A percentile compares a stretch with the other conserved stretches of the same genome.
Conservation (phyloP, 2,113 vertebrate species). For the Festucalex cinctus region DNA sequence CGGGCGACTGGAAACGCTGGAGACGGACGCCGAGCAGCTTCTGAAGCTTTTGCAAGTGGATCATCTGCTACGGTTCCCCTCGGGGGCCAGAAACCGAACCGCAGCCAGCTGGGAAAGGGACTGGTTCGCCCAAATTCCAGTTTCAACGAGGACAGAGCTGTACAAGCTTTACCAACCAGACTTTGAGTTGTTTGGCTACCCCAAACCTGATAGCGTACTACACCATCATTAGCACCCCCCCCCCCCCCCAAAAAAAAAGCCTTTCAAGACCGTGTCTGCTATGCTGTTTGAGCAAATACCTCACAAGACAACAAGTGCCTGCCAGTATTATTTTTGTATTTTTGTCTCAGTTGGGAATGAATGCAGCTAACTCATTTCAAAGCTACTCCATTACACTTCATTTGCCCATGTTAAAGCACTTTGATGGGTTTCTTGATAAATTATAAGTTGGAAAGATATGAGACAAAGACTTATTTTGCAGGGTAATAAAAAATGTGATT, state of each 20-base stretch:
- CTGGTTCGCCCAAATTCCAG: slow-evolving; percentile 84
- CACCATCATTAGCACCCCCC: slow-evolving; percentile 34
- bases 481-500: slow-evolving; percentile 38
- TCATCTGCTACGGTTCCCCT: slow-evolving; percentile 78
- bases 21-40: slow-evolving; percentile 84
- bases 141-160: slow-evolving; percentile 79
- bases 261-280: slow-evolving; percentile 21
- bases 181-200: slow-evolving; percentile 90
- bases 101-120: slow-evolving; percentile 83
- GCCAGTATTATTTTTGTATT: slow-evolving; percentile 31
- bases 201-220: slow-evolving; percentile 81
- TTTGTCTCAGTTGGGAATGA: neutral
- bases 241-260: slow-evolving; percentile 21
- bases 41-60: slow-evolving; percentile 84
- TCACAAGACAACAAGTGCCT: slow-evolving; percentile 56
- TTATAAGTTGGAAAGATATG: neutral
- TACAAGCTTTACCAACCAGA: slow-evolving; percentile 88
- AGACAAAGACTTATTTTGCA: slow-evolving; percentile 16
- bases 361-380: neutral
- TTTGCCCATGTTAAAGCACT: slow-evolving; percentile 40
- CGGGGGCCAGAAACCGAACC: slow-evolving; percentile 81
- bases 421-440: slow-evolving; percentile 35
- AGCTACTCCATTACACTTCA: neutral
- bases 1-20: slow-evolving; percentile 88
- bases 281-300: slow-evolving; percentile 37